These are phyloP conservation scores for Monomorium pharaonis DNA, from an alignment of 1,140 invertebrate species.

Conservation along the genomic window DNA sequence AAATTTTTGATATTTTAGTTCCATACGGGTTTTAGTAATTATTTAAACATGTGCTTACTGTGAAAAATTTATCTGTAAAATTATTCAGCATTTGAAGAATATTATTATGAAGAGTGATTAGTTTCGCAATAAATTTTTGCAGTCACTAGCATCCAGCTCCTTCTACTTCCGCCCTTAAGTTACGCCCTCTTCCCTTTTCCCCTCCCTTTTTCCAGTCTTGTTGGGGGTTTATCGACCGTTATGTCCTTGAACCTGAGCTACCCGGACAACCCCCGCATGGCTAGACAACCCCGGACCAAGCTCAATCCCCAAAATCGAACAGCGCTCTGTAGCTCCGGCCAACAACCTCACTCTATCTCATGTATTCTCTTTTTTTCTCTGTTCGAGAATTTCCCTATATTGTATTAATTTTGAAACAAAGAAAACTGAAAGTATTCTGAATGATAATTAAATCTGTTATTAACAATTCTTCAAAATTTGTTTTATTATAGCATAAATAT, in stretches of 20 bases:
- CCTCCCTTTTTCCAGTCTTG: conserved; percentile 42
- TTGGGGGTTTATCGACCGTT: conserved; percentile 66
- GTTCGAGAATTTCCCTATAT: background rate
- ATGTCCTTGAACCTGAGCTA: conserved; percentile 68
- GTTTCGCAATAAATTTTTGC: conserved; percentile 29
- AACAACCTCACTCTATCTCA: conserved; percentile 60
- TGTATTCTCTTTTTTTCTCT: conserved; percentile 7
- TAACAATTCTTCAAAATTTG: background rate
- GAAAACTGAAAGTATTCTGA: background rate
- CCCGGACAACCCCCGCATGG: conserved; percentile 65
- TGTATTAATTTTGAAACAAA: background rate
- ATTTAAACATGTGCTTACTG: background rate
- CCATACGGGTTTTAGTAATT: background rate
- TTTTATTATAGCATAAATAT: background rate
- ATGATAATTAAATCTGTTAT: background rate
- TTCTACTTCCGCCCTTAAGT: conserved; percentile 27
- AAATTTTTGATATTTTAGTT: background rate
- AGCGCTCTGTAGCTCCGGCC: conserved; percentile 39
- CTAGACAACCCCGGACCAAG: conserved; percentile 72
- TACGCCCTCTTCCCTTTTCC: background rate
- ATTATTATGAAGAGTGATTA: conserved; percentile 14
- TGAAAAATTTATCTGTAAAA: background rate
- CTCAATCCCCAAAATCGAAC: conserved; percentile 64
- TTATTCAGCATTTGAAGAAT: background rate
- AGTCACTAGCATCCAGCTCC: background rate